These are phyloP conservation scores for Caradrina clavipalpis DNA, from an alignment of 2,888 invertebrate species.

Conservation along the genomic window DNA sequence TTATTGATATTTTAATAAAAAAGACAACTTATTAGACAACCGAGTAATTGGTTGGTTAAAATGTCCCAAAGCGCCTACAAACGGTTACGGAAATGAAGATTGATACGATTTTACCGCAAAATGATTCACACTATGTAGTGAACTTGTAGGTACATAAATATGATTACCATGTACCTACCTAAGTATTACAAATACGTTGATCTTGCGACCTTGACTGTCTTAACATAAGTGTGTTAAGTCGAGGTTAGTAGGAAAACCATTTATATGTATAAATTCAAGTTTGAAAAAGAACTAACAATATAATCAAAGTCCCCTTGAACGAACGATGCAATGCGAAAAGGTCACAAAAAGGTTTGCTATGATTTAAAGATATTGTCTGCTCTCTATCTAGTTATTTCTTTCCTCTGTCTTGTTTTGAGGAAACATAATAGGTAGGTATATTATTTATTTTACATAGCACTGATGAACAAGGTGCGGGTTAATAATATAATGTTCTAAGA, in stretches of 20 bases:
- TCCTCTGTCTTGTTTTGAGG: too few species aligned
- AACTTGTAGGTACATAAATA: not conserved
- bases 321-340: conserved; percentile 2
- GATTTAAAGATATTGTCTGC: conserved; percentile 26
- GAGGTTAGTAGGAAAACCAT: conserved; percentile 40
- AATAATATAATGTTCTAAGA: not conserved
- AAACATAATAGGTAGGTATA: not conserved
- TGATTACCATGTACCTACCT: conserved; percentile 13
- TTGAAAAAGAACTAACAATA: conserved; percentile 16
- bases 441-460: not conserved
- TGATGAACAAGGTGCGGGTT: not conserved
- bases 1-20: conserved; percentile 5
- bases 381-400: conserved; percentile 16
- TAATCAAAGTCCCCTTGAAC: conserved; percentile 8
- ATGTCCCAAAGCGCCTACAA: conserved; percentile 10
- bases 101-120: conserved; percentile 4
- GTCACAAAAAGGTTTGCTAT: conserved; percentile 20
- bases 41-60: conserved; percentile 1
- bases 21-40: not conserved
- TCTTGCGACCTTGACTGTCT: conserved; percentile 36
- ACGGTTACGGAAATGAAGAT: conserved; percentile 6
- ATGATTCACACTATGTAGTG: conserved; percentile 10
- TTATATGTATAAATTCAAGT: conserved; percentile 27
- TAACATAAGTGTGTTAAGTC: conserved; percentile 25
- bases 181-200: conserved; percentile 15